Conservation (phyloP, 2,888 invertebrate species). For the Netelia virgata region DNA sequence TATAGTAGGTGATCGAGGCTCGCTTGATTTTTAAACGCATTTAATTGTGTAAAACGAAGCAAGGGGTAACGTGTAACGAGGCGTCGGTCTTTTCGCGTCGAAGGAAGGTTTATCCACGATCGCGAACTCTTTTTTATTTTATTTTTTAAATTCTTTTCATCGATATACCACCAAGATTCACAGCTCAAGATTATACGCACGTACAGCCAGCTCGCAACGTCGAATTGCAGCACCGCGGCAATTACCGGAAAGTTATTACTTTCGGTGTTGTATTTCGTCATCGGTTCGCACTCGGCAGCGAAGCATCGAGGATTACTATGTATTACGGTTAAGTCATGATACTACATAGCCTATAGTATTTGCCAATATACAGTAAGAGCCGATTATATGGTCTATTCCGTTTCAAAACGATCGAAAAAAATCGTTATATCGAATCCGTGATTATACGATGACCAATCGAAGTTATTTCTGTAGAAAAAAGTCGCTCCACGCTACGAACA, state of each 20-base stretch:
- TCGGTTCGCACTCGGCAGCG: constrained; percentile 35
- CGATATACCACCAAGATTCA: constrained; percentile 48
- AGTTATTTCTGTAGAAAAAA: no score
- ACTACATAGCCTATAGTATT: no score
- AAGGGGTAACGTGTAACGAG: not conserved
- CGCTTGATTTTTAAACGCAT: not conserved
- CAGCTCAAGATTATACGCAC: constrained; percentile 48
- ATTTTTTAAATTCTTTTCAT: constrained; percentile 22
- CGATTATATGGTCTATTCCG: no score
- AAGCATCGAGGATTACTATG: no score
- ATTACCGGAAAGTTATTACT: constrained; percentile 71
- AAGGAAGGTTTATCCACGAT: constrained; percentile 51
- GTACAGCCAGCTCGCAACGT: constrained; percentile 56
- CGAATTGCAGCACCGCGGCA: constrained; percentile 62
- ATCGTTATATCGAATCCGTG: not conserved
- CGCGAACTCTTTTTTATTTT: constrained; percentile 24
- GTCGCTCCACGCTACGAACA: no score
- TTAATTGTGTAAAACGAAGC: not conserved
- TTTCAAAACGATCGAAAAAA: not conserved
- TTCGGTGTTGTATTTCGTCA: constrained; percentile 68
- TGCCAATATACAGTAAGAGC: no score
- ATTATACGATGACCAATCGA: no score
- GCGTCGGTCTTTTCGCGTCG: constrained; percentile 25
- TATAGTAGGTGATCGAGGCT: not conserved
- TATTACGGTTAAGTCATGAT: no score